A percentile compares a stretch with the other conserved stretches of the same genome.
Evolutionary conservation across 92 coral and sea anemone species (phyloP).

Genomic region (Phenganax marumi): DNA sequence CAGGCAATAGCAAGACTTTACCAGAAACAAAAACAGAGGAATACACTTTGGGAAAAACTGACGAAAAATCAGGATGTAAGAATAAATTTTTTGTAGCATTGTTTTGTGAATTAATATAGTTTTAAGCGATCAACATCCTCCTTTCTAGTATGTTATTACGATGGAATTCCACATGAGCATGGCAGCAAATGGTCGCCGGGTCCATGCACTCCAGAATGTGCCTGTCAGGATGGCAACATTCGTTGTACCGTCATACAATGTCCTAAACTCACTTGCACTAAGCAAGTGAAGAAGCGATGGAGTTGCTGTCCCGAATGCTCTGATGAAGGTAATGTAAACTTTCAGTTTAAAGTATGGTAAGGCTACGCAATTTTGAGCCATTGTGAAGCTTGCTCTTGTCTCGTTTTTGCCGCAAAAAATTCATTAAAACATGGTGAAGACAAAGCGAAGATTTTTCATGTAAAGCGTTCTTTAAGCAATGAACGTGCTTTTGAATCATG

Average conservation of each 20-base stretch:
- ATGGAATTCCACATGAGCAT: slow-evolving; percentile 84
- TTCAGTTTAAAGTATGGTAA: too few species aligned
- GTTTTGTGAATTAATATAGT: neutral
- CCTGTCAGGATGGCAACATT: slow-evolving; percentile 88
- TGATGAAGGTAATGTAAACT: slow-evolving; percentile 61
- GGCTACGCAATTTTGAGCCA: too few species aligned
- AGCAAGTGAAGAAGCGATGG: slow-evolving; percentile 90
- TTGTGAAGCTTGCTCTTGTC: too few species aligned
- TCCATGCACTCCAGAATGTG: slow-evolving; percentile 96
- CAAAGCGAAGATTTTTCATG: too few species aligned
- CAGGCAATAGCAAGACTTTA: slow-evolving; percentile 9
- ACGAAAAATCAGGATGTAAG: slow-evolving; percentile 9
- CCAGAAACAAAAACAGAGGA: slow-evolving; percentile 39
- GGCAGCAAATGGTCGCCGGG: slow-evolving; percentile 99
- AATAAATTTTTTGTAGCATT: neutral
- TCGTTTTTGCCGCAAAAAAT: too few species aligned
- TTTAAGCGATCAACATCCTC: neutral
- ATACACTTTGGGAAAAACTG: slow-evolving; percentile 30
- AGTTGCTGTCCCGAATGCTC: slow-evolving; percentile 95
- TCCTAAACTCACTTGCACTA: slow-evolving; percentile 78
- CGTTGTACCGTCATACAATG: slow-evolving; percentile 97
- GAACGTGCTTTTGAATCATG: too few species aligned
- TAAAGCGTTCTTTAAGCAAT: too few species aligned
- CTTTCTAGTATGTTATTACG: slow-evolving; percentile 76
- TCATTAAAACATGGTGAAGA: too few species aligned